Base-by-base conservation (phyloP, 2,113 vertebrate genomes). In the Motacilla alba region DNA sequence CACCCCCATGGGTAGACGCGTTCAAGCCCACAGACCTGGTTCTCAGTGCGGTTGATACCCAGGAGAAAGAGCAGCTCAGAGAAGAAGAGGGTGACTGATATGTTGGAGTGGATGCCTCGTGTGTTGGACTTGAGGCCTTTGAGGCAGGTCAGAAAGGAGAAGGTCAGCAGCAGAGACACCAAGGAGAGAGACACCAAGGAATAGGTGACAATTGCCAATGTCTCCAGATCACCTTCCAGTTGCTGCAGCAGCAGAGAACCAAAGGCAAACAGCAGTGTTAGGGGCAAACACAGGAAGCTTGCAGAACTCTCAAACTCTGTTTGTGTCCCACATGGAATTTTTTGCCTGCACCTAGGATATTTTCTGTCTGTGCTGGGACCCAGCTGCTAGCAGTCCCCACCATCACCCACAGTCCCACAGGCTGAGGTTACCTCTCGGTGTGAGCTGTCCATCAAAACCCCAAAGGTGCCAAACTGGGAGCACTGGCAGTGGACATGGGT, bases 401-500 rank as follows among this genome's bases (percentile, higher is more conserved):
- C 28, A 28, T 35, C 3, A 1, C 56, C 28, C 81, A 37, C 23
- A 88, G 56, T 24, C 28, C 46, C 6, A 7, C 12, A 60, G 44
- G 30, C 49, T 10, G 4, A 80, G 16, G n/a, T 97, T 98, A 99
- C 99, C 99, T 99, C 99, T 97, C 99, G 98, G 41, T 99, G 99
- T 5, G 99, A 99, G 90, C 98, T 99, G 97, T 99, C 99, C 99
- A 99, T 99, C 78, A 99, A 98, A 56, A 99, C 98, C 7, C 99
- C 99, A 33, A 99, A 99, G 60, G 99, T 99, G 41, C 99, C 99
- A 18, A 99, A 98, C 95, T 98, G 98, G 92, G 99, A 99, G 84
- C 99, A 99, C 96, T 99, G 99, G 97, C 99, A 99, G 94, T 98
- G 99, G 33, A 99, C 99, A 0, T 99, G 99, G 26, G 99, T 99